These are phyloP conservation scores for Bicyclus anynana DNA, from an alignment of 1,140 invertebrate genomes.

Conservation along the genomic window DNA sequence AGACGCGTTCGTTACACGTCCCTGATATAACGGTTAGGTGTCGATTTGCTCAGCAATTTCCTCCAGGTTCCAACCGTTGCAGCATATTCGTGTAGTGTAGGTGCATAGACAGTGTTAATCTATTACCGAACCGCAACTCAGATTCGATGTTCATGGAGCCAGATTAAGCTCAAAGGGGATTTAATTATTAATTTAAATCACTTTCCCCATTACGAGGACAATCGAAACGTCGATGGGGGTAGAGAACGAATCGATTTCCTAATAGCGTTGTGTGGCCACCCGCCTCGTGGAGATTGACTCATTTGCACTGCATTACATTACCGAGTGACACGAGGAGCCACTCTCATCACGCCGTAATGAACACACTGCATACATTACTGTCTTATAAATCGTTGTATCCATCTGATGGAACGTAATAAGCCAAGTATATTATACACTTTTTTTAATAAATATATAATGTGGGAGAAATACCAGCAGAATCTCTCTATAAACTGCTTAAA, in stretches of 20 bases:
- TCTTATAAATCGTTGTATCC: slow-evolving; percentile 10
- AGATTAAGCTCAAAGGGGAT: slow-evolving; percentile 25
- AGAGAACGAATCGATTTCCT: slow-evolving; percentile 70
- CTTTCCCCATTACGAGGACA: slow-evolving; percentile 42
- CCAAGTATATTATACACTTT: not conserved
- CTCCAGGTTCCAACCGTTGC: too few relatives aligned
- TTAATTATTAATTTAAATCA: slow-evolving; percentile 44
- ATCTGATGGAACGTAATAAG: not conserved
- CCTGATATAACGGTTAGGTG: too few relatives aligned
- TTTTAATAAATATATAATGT: not conserved
- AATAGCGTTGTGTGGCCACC: slow-evolving; percentile 63
- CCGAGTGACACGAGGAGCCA: slow-evolving; percentile 65
- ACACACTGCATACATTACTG: slow-evolving; percentile 37
- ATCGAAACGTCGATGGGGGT: slow-evolving; percentile 47
- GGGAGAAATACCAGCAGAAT: too few relatives aligned
- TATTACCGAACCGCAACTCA: slow-evolving; percentile 4
- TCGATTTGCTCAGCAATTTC: not conserved
- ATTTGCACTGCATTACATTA: slow-evolving; percentile 77
- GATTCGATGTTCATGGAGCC: slow-evolving; percentile 5
- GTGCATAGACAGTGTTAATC: not conserved
- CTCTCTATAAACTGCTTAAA: too few relatives aligned
- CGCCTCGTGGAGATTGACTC: slow-evolving; percentile 72
- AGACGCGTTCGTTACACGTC: too few relatives aligned
- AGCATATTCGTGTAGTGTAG: not conserved
- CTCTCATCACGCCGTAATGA: slow-evolving; percentile 70